These are phyloP conservation scores for Spialia ferax DNA, from an alignment of 2,888 invertebrate genomes.

Conservation along the genomic window DNA sequence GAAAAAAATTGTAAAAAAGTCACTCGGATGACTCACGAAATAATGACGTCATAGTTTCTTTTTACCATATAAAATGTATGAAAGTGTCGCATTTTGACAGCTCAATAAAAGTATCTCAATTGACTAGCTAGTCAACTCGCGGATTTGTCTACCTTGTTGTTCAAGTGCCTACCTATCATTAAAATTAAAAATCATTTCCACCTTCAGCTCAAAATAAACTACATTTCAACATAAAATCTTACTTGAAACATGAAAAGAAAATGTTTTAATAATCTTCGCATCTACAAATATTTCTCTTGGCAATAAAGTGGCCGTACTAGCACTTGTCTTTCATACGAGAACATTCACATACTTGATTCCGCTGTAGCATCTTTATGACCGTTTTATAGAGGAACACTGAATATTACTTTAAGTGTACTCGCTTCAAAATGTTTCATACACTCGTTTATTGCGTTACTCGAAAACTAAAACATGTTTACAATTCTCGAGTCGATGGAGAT, in stretches of 20 bases:
- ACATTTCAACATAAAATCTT: neutral
- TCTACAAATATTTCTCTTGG: neutral
- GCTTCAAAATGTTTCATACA: constrained; percentile 33
- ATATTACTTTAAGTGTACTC: constrained; percentile 39
- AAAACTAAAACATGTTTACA: constrained; percentile 23
- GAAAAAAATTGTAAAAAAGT: too few species aligned
- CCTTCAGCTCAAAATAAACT: neutral
- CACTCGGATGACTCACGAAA: too few species aligned
- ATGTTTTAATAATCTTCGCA: constrained; percentile 1
- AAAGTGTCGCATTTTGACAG: too few species aligned
- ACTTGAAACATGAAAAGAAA: neutral
- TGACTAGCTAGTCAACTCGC: too few species aligned
- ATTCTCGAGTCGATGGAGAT: constrained; percentile 13
- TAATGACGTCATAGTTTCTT: too few species aligned
- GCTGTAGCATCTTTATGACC: constrained; percentile 58
- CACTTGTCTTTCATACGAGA: constrained; percentile 41
- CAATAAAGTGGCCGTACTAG: constrained; percentile 2
- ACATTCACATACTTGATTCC: constrained; percentile 56
- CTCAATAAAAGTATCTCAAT: too few species aligned
- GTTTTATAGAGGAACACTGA: constrained; percentile 57
- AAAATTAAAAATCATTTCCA: neutral
- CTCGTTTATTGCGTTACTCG: constrained; percentile 32
- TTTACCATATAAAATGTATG: too few species aligned
- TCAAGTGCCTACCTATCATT: too few species aligned
- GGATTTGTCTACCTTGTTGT: too few species aligned